Evolutionary conservation across 1,140 invertebrate species (phyloP).

Genomic region (Leptopilina boulardi): DNA sequence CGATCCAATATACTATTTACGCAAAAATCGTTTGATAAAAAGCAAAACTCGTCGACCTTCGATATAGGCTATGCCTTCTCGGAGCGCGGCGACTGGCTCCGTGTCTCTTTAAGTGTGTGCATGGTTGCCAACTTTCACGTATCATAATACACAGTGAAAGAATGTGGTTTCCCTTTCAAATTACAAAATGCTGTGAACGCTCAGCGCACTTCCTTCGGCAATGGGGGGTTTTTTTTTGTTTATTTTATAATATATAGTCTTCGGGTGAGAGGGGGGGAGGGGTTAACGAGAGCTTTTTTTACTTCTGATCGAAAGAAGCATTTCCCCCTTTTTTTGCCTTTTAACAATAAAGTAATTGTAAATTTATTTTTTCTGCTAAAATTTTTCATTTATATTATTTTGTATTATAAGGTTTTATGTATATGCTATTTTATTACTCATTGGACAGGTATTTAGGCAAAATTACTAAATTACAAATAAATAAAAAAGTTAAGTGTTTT

Average conservation of each 20-base stretch:
- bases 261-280: too few relatives aligned
- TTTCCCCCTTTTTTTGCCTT: too few relatives aligned
- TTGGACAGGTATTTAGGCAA: background rate
- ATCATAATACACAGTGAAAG: conserved; percentile 74
- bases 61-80: conserved; percentile 62
- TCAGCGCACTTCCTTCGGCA: conserved; percentile 58
- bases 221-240: conserved; percentile 48
- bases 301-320: background rate
- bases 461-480: too few relatives aligned
- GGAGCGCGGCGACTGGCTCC: conserved; percentile 44
- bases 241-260: too few relatives aligned
- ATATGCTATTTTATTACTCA: too few relatives aligned
- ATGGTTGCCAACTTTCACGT: conserved; percentile 70
- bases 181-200: conserved; percentile 69
- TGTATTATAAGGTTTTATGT: background rate
- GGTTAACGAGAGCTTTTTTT: conserved; percentile 7
- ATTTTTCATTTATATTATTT: background rate
- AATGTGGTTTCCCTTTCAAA: conserved; percentile 75
- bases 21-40: conserved; percentile 65
- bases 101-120: background rate
- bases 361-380: too few relatives aligned
- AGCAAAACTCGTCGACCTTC: conserved; percentile 70
- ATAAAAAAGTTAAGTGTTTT: too few relatives aligned
- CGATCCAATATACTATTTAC: conserved; percentile 57
- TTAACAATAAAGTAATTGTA: too few relatives aligned